phyloP scores from a whole-genome alignment of 2,113 vertebrate species.

The Festucalex cinctus region DNA sequence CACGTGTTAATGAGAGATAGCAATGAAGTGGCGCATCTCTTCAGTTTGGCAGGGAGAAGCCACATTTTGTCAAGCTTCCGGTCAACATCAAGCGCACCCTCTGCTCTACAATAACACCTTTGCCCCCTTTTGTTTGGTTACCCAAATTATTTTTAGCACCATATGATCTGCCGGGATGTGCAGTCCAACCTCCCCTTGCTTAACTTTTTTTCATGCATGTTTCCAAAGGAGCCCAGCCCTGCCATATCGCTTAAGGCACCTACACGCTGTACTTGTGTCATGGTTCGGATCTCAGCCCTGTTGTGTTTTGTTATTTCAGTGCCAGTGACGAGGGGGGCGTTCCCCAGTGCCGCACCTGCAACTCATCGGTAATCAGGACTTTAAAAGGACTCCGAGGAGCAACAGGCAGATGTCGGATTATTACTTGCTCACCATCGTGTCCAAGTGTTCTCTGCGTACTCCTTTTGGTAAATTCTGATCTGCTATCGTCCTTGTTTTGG shows the following conservation, averaged over 20 bases:
- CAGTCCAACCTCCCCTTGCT: neutral
- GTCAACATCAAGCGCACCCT: constrained; percentile 55
- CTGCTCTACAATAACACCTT: constrained; percentile 31
- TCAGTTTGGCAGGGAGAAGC: constrained; percentile 54
- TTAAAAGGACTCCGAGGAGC: too few relatives aligned
- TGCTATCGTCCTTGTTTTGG: too few relatives aligned
- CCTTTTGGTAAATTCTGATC: too few relatives aligned
- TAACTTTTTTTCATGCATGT: neutral
- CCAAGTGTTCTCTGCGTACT: too few relatives aligned
- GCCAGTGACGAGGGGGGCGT: too few relatives aligned
- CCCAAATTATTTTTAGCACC: neutral
- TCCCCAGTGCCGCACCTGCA: too few relatives aligned
- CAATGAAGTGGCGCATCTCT: constrained; percentile 50
- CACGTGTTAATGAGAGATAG: constrained; percentile 35
- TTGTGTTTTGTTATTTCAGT: too few relatives aligned
- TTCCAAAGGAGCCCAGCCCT: neutral
- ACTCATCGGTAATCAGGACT: too few relatives aligned
- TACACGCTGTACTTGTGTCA: too few relatives aligned
- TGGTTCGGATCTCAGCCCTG: too few relatives aligned
- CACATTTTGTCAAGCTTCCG: constrained; percentile 64
- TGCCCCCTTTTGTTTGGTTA: constrained; percentile 25
- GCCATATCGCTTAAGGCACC: neutral
- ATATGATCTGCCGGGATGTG: neutral
- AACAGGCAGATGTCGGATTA: too few relatives aligned
- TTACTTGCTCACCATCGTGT: too few relatives aligned